phyloP scores from a whole-genome alignment of 2,113 vertebrate species.

The Platichthys stellatus region DNA sequence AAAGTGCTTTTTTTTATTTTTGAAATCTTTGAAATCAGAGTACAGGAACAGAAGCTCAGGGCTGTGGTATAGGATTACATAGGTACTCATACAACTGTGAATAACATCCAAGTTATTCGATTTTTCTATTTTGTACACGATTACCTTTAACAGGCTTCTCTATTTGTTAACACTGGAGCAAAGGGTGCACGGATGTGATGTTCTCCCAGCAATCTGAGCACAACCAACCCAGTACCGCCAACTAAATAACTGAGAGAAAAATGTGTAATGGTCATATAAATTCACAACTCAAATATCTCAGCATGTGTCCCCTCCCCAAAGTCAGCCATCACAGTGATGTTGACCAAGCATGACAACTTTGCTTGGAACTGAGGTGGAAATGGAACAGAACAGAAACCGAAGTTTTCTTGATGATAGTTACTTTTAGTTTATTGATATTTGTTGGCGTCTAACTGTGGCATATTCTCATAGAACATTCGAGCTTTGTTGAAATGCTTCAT shows the following conservation, averaged over 20 bases:
- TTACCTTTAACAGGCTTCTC: neutral
- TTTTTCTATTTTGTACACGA: neutral
- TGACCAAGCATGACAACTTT: too few species aligned
- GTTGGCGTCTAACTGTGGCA: neutral
- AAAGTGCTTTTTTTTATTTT: too few species aligned
- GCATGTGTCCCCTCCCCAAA: too few species aligned
- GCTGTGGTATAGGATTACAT: neutral
- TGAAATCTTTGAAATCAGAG: neutral
- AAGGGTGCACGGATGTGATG: neutral
- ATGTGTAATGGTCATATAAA: too few species aligned
- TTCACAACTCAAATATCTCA: too few species aligned
- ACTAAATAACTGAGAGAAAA: neutral
- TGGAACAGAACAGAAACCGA: too few species aligned
- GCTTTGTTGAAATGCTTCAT: neutral
- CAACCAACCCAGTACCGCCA: neutral
- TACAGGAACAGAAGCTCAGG: neutral
- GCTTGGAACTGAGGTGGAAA: too few species aligned
- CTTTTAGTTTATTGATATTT: neutral
- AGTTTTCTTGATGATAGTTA: neutral
- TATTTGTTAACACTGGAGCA: neutral
- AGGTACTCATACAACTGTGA: neutral
- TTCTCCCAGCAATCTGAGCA: neutral
- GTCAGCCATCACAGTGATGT: too few species aligned
- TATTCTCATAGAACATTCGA: neutral
- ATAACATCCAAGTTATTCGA: neutral